Base-by-base conservation (phyloP, 2,113 vertebrate species). In the Macquaria ambigua region DNA sequence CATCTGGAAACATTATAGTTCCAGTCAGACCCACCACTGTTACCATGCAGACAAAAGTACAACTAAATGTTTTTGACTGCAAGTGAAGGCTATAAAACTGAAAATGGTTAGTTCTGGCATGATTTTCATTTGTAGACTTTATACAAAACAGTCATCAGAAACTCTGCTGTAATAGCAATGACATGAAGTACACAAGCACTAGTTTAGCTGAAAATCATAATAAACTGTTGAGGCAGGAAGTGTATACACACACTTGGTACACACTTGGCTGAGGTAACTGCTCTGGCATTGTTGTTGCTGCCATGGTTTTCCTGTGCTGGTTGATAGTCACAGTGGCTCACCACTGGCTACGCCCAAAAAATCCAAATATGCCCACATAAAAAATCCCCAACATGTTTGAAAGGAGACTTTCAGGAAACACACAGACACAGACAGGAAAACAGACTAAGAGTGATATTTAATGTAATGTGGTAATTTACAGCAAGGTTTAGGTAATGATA, bases 1-100 rank as follows among this genome's bases (percentile, higher is more conserved):
- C 69, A 85, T 90, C 74, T 85, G 79, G 67, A 88, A 85, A 84
- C 76, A 72, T 85, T 85, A 63, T 10, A 48, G 76, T 80, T 86
- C 81, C 82, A 80, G 50, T 77, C 43, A 64, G 66, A 4, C 59
- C 80, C 41, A 77, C 62, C 81, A 63, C 55, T 41, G 78, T 89
- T 87, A 34, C 88, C 68, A 76, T 82, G 82, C 87, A 67, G 71
- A 90, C 39, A 71, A 34, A 72, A 76, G 41, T n/a, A 75, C 58
- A 81, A 62, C 61, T 59, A 34, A 88, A 62, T 69, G 41, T 84
- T 86, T 58, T 46, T 52, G 28, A 50, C 55, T 64, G 37, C 58
- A 52, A 64, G 23, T 14, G 18, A 37, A 78, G 71, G 70, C 59
- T 23, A 15, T 82, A 55, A 56, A 83, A 76, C 6, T 66, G 20